Conservation (phyloP, 1,140 invertebrate genomes). For the Dendrolimus kikuchii region DNA sequence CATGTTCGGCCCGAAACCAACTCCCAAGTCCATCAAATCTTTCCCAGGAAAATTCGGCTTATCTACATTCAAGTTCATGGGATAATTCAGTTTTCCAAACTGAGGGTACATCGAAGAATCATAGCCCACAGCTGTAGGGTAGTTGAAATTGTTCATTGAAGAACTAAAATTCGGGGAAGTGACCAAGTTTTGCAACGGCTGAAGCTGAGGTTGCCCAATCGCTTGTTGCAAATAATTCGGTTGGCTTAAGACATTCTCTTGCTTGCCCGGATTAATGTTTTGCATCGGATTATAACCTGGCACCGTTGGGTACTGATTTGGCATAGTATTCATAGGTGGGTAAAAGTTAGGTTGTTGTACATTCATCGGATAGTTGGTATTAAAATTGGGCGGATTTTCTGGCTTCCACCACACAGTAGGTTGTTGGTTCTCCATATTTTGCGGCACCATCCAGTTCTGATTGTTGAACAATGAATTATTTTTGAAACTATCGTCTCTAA, state of each 20-base stretch:
- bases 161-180: slow-evolving; percentile 42
- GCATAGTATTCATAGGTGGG: slow-evolving; percentile 21
- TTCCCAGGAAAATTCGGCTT: slow-evolving; percentile 8
- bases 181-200: slow-evolving; percentile 40
- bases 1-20: slow-evolving; percentile 28
- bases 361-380: slow-evolving; percentile 22
- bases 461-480: slow-evolving; percentile 12
- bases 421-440: slow-evolving; percentile 28
- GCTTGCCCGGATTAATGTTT: slow-evolving; percentile 21
- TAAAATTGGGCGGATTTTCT: slow-evolving; percentile 33
- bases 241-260: slow-evolving; percentile 23
- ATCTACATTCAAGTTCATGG: too few relatives aligned
- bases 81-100: slow-evolving; percentile 30
- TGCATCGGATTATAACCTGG: slow-evolving; percentile 31
- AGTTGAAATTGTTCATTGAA: slow-evolving; percentile 33
- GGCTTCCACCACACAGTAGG: slow-evolving; percentile 48
- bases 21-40: slow-evolving; percentile 24
- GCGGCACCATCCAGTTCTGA: slow-evolving; percentile 11
- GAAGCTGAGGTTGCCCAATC: slow-evolving; percentile 41
- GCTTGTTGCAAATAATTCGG: slow-evolving; percentile 32
- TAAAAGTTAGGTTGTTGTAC: slow-evolving; percentile 39
- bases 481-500: slow-evolving; percentile 45
- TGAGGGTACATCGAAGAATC: slow-evolving; percentile 59
- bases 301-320: slow-evolving; percentile 36
- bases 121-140: slow-evolving; percentile 35